phyloP scores from a whole-genome alignment of 1,140 invertebrate species.

The Rhopalosiphum maidis region DNA sequence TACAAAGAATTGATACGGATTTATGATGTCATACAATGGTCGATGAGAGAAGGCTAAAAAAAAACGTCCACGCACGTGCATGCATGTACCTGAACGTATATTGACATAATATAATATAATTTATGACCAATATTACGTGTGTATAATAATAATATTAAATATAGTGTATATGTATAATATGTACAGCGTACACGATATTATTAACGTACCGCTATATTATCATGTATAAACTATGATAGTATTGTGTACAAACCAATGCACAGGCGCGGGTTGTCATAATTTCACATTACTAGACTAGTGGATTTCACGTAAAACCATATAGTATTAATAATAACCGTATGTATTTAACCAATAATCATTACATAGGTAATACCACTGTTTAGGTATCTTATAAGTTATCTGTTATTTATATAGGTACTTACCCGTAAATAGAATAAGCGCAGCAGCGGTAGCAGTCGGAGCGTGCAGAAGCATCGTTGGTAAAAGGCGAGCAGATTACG shows the following conservation, averaged over 20 bases:
- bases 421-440: constrained; percentile 34
- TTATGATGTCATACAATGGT: neutral
- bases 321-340: neutral
- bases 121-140: neutral
- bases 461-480: constrained; percentile 40
- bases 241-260: neutral
- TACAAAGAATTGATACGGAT: neutral
- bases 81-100: neutral
- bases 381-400: neutral
- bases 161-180: neutral
- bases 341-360: neutral
- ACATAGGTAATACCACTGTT: neutral
- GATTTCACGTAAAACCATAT: neutral
- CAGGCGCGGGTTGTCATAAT: neutral
- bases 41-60: neutral
- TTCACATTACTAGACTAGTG: neutral
- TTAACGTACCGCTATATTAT: neutral
- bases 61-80: neutral
- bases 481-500: constrained; percentile 45
- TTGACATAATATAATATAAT: neutral
- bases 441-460: constrained; percentile 3
- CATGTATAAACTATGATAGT: no score
- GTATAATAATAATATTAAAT: neutral
- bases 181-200: neutral
- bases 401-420: neutral